Conservation (phyloP, 2,113 vertebrate genomes). For the Oxyruncus cristatus region DNA sequence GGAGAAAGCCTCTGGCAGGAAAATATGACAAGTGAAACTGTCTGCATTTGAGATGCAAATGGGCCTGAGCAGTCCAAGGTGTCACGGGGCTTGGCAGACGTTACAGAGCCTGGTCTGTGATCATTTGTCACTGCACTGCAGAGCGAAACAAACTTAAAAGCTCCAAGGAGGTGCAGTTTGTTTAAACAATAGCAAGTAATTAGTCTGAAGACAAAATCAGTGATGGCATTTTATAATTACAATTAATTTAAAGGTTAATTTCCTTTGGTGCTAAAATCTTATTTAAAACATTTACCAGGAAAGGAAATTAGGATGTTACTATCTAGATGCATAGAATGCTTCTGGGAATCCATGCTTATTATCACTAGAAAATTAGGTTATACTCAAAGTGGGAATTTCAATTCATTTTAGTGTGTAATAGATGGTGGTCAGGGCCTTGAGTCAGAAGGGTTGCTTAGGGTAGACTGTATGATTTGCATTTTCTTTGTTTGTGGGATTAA, state of each 20-base stretch:
- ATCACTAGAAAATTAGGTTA: slow-evolving; percentile 82
- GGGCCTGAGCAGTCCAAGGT: background rate
- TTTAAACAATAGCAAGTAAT: slow-evolving; percentile 84
- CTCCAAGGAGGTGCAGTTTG: slow-evolving; percentile 72
- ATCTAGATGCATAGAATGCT: slow-evolving; percentile 72
- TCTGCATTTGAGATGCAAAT: slow-evolving; percentile 6
- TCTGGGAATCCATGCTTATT: slow-evolving; percentile 78
- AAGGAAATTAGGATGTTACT: slow-evolving; percentile 80
- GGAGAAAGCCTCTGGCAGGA: background rate
- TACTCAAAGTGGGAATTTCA: slow-evolving; percentile 74
- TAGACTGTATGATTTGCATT: slow-evolving; percentile 72
- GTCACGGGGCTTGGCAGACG: background rate
- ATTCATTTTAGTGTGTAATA: slow-evolving; percentile 75
- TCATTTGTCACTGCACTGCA: background rate
- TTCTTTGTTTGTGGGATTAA: slow-evolving; percentile 79
- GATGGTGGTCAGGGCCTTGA: slow-evolving; percentile 63
- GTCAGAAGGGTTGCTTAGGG: slow-evolving; percentile 61
- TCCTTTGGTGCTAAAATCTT: slow-evolving; percentile 82
- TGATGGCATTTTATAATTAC: slow-evolving; percentile 80
- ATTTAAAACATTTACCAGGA: slow-evolving; percentile 83
- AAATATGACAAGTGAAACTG: background rate
- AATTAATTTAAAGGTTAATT: slow-evolving; percentile 86
- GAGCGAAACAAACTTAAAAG: slow-evolving; percentile 68
- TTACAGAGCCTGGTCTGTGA: background rate
- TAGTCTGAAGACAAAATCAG: slow-evolving; percentile 82